Percentiles rank a stretch among this genome's conserved stretches.
These are phyloP conservation scores for Hartigia nigra DNA, from an alignment of 2,888 invertebrate genomes.

Conservation along the genomic window DNA sequence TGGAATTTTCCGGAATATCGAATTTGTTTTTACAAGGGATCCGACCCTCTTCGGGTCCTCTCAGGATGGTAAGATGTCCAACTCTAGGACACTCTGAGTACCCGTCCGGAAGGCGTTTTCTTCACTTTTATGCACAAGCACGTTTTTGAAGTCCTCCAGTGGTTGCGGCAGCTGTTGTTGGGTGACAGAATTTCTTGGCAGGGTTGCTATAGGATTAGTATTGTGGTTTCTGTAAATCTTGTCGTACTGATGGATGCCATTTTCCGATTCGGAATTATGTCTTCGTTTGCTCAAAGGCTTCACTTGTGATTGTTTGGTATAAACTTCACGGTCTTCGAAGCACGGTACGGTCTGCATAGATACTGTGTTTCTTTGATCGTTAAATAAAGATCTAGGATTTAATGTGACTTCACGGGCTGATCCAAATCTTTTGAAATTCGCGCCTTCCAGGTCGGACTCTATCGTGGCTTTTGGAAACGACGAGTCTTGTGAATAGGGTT, in stretches of 20 bases:
- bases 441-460: slow-evolving; percentile 5
- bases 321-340: slow-evolving; percentile 47
- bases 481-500: slow-evolving; percentile 23
- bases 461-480: not conserved
- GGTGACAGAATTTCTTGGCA: slow-evolving; percentile 51
- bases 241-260: slow-evolving; percentile 49
- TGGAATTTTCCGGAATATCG: not conserved
- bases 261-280: slow-evolving; percentile 62
- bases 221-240: slow-evolving; percentile 40
- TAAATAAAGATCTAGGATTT: slow-evolving; percentile 57
- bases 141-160: slow-evolving; percentile 49
- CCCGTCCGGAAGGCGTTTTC: slow-evolving; percentile 40
- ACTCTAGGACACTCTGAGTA: slow-evolving; percentile 58
- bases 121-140: slow-evolving; percentile 53
- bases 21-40: not conserved
- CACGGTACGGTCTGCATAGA: slow-evolving; percentile 60
- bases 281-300: slow-evolving; percentile 46
- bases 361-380: slow-evolving; percentile 57
- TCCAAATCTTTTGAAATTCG: slow-evolving; percentile 53
- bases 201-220: slow-evolving; percentile 59
- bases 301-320: slow-evolving; percentile 26
- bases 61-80: slow-evolving; percentile 62
- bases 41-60: slow-evolving; percentile 20
- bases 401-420: slow-evolving; percentile 60
- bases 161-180: slow-evolving; percentile 43